Evolutionary conservation across 1,140 invertebrate species (phyloP), one percentile per base, ranked within the genome.

Genomic region (Sweltsa coloradensis): DNA sequence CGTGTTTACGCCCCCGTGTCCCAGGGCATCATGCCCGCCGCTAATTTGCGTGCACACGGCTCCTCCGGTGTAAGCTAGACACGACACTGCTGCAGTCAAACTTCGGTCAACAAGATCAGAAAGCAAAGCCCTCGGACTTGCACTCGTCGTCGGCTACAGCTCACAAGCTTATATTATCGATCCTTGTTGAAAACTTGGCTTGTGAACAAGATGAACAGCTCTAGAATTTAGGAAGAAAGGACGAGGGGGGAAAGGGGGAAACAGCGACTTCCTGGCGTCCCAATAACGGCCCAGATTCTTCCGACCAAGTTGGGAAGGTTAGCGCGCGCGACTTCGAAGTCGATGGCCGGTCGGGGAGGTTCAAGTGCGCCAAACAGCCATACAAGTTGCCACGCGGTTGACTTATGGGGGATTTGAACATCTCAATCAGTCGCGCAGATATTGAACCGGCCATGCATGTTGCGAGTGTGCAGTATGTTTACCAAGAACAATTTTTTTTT

Each of bases 121-220:
- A 13, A n/a, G 13, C 19, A 5, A 11, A 40, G 37, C 19, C 37
- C 37, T 40, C 37, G 16, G 37, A 19, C 24, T 40, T 22, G 19
- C 16, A 19, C n/a, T n/a, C n/a, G n/a, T n/a, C n/a, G n/a, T n/a
- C n/a, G n/a, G n/a, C n/a, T n/a, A n/a, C n/a, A n/a, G n/a, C n/a
- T n/a, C n/a, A n/a, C n/a, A n/a, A n/a, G n/a, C n/a, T n/a, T n/a
- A n/a, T n/a, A n/a, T 3, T 19, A 40, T 40, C 37, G 37, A 40
- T 40, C 37, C 37, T 5, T 40, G 37, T 40, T 40, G 37, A 40
- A 40, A 40, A 40, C 37, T 19, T 40, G 37, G 37, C 37, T 40
- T 21, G 37, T 40, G 37, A 40, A 40, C 37, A 19, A 19, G 16
- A 40, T 19, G 37, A 21, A 40, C 16, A 40, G 3, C 37, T 40